Percentiles rank a stretch among this genome's conserved stretches.
Evolutionary conservation across 2,113 vertebrate species (phyloP).

Genomic region (Indri indri): DNA sequence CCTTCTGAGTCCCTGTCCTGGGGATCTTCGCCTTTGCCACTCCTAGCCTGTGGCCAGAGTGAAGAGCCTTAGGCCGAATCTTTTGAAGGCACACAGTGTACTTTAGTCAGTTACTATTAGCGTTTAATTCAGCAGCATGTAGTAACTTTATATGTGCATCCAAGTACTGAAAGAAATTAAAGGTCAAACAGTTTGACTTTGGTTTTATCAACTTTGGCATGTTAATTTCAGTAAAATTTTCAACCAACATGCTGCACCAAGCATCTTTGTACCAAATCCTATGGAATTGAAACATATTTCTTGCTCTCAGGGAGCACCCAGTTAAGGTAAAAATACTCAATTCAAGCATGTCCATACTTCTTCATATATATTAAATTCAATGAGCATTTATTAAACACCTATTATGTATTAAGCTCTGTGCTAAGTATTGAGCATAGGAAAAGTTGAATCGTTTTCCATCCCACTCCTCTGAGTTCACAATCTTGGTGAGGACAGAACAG

Average conservation of each 20-base stretch:
- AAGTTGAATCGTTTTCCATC: neutral
- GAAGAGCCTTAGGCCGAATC: neutral
- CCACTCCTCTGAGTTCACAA: neutral
- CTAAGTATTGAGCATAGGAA: neutral
- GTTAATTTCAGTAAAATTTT: neutral
- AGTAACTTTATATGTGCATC: neutral
- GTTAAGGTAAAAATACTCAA: neutral
- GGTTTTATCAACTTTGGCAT: neutral
- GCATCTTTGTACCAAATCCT: neutral
- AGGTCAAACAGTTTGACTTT: neutral
- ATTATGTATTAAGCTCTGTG: neutral
- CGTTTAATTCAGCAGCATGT: neutral
- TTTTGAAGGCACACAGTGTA: neutral
- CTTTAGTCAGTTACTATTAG: neutral
- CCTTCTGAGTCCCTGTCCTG: neutral
- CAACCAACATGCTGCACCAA: neutral
- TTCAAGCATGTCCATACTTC: neutral
- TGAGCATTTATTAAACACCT: slow-evolving; percentile 19
- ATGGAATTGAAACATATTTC: neutral
- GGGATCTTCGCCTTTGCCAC: neutral
- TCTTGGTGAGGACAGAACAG: neutral
- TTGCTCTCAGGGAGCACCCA: neutral
- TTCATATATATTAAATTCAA: neutral
- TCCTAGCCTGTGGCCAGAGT: neutral
- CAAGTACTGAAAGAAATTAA: neutral